Conservation (phyloP, 2,113 vertebrate species). For the Tauraco erythrolophus region DNA sequence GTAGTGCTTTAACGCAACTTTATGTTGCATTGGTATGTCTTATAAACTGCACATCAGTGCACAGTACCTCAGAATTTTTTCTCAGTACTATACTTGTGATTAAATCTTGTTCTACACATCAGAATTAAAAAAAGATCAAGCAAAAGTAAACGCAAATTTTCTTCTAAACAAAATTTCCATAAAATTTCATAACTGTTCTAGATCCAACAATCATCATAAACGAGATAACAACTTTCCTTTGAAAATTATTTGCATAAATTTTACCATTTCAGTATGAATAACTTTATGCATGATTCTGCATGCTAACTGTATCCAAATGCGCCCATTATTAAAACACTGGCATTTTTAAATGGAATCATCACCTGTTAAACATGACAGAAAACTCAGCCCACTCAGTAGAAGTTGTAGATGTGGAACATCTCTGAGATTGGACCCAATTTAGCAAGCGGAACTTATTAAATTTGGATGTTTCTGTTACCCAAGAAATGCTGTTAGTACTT, state of each 20-base stretch:
- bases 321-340: background rate
- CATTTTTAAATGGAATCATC: background rate
- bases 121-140: background rate
- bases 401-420: background rate
- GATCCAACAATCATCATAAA: background rate
- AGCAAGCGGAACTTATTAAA: background rate
- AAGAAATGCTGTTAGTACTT: background rate
- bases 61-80: background rate
- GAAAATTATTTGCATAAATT: background rate
- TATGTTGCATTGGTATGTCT: background rate
- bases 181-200: background rate
- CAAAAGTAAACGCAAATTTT: background rate
- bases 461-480: background rate
- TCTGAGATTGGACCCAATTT: background rate
- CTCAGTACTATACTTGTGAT: background rate
- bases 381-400: background rate
- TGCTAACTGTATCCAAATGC: background rate
- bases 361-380: background rate
- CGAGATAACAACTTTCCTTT: background rate
- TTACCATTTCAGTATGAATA: background rate
- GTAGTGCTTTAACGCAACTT: background rate
- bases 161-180: background rate
- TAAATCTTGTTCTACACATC: background rate
- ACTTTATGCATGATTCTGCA: background rate
- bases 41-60: background rate